Evolutionary conservation across 2,797 vertebrate species (phyloP).

Genomic region (Spheniscus humboldti): DNA sequence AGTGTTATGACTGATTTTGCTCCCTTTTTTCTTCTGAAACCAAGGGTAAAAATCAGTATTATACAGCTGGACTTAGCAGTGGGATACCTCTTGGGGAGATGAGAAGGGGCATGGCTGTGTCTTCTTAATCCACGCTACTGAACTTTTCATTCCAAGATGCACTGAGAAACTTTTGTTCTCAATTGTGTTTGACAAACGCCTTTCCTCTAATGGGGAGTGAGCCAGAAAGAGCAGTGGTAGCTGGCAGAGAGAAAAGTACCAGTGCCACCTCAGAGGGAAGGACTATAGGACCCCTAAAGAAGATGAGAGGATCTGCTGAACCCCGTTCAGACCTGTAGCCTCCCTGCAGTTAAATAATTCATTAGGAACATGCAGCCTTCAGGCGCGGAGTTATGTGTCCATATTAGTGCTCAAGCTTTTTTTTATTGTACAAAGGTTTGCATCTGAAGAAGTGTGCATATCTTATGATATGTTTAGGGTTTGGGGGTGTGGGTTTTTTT

Average conservation of each 20-base stretch:
- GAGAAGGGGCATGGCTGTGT: not conserved
- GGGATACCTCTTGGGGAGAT: not conserved
- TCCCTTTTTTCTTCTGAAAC: not conserved
- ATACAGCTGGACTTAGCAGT: not conserved
- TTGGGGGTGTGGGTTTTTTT: not conserved
- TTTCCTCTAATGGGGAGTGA: not conserved
- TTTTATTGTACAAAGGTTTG: not conserved
- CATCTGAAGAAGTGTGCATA: not conserved
- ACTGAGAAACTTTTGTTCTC: not conserved
- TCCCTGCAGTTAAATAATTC: not conserved
- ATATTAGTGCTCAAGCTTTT: not conserved
- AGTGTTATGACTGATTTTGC: not conserved
- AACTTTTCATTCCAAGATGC: not conserved
- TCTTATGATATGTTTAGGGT: not conserved
- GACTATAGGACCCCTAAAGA: not conserved
- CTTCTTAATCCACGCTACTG: not conserved
- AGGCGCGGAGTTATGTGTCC: not conserved
- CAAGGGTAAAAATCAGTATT: not conserved
- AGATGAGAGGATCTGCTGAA: not conserved
- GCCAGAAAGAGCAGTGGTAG: not conserved
- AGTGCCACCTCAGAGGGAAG: not conserved
- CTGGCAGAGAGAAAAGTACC: not conserved
- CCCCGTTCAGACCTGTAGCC: not conserved
- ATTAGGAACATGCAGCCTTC: not conserved
- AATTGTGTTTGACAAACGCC: fast-evolving